Conservation (phyloP, 2,797 vertebrate species). For the Enteromius viviparus region DNA sequence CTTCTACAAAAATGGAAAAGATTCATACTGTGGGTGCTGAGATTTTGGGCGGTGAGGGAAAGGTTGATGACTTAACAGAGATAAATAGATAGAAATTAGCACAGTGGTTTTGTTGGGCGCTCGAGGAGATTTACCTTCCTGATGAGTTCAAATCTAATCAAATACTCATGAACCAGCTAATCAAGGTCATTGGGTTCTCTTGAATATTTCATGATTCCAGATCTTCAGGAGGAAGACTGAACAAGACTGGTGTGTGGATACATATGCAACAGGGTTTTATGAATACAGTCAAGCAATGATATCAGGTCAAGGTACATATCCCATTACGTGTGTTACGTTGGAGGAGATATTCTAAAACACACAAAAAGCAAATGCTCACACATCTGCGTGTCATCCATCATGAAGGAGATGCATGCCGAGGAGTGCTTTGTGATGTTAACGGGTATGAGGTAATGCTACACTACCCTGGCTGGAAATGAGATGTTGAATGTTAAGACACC, state of each 20-base stretch:
- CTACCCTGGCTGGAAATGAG: slow-evolving; percentile 19
- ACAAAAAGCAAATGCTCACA: slow-evolving; percentile 38
- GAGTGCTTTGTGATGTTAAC: slow-evolving; percentile 64
- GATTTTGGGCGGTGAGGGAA: neutral
- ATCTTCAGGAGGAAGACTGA: slow-evolving; percentile 8
- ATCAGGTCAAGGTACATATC: slow-evolving; percentile 13
- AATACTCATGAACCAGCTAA: slow-evolving; percentile 37
- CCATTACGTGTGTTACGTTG: neutral
- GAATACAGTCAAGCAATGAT: neutral
- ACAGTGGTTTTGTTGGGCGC: neutral
- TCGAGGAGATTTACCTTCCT: slow-evolving; percentile 1
- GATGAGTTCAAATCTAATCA: slow-evolving; percentile 15
- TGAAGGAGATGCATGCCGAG: slow-evolving; percentile 60
- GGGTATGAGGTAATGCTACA: slow-evolving; percentile 72
- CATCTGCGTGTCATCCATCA: slow-evolving; percentile 79
- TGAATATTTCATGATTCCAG: slow-evolving; percentile 21
- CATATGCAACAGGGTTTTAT: slow-evolving; percentile 16
- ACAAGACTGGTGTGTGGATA: neutral
- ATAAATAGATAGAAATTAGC: slow-evolving; percentile 27
- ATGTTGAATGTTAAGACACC: slow-evolving; percentile 7
- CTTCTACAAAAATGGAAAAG: neutral
- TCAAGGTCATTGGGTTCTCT: slow-evolving; percentile 15
- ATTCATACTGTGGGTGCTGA: neutral
- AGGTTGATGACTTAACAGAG: neutral
- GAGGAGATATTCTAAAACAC: slow-evolving; percentile 17